Evolutionary conservation across 2,113 vertebrate genomes (phyloP).

Genomic region (Sardina pilchardus): DNA sequence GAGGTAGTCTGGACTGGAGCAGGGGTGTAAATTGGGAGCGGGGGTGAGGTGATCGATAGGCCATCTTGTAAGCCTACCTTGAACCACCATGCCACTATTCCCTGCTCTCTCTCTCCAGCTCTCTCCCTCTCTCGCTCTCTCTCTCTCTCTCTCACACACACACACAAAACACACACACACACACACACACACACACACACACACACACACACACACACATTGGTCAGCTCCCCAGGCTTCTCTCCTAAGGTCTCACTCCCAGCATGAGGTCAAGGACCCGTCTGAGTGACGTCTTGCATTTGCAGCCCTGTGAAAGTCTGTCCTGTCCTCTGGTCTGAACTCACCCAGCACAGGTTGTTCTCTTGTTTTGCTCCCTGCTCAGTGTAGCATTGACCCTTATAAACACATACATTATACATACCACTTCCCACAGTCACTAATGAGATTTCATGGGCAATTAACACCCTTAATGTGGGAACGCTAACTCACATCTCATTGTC

Average conservation of each 20-base stretch:
- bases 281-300: neutral
- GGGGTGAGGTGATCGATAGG: neutral
- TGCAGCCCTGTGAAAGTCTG: no score
- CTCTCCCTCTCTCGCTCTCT: neutral
- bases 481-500: no score
- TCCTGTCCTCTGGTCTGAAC: no score
- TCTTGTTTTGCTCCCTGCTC: no score
- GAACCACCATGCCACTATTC: neutral
- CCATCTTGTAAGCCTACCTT: neutral
- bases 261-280: neutral
- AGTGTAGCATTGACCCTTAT: neutral
- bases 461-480: no score
- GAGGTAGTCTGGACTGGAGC: neutral
- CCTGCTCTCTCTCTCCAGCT: neutral
- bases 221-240: neutral
- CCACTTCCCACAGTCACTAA: no score
- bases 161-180: neutral
- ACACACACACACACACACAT: neutral
- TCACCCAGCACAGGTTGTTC: no score
- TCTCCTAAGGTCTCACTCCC: slow-evolving; percentile 19
- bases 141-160: neutral
- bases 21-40: neutral
- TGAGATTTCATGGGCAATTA: no score
- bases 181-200: slow-evolving; percentile 1
- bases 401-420: no score